Conservation (phyloP, 2,888 invertebrate species). For the Alitta virens region DNA sequence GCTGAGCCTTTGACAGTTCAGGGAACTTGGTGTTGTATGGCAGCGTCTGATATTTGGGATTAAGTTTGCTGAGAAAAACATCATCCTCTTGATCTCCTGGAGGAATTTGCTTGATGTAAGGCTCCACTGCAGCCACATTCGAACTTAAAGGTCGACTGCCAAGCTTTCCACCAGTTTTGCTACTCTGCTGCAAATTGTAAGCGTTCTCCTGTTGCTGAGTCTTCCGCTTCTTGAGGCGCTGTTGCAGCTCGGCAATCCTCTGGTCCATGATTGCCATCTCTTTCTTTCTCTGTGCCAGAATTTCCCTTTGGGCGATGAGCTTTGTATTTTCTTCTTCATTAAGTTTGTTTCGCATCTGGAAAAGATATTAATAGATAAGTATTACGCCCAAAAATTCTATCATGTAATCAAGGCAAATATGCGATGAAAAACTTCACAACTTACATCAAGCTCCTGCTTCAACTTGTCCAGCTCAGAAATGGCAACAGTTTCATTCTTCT, state of each 20-base stretch:
- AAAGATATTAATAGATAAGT: conserved; percentile 37
- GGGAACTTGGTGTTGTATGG: conserved; percentile 83
- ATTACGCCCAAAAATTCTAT: background rate
- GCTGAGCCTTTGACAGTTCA: background rate
- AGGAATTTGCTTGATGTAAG: conserved; percentile 27
- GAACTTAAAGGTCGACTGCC: conserved; percentile 16
- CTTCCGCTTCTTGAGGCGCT: conserved; percentile 82
- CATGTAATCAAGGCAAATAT: background rate
- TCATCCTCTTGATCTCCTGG: conserved; percentile 4
- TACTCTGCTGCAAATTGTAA: conserved; percentile 23
- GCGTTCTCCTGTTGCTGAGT: conserved; percentile 69
- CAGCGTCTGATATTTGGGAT: conserved; percentile 87
- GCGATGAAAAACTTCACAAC: conserved; percentile 14
- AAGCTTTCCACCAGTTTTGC: conserved; percentile 23
- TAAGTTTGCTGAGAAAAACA: conserved; percentile 68
- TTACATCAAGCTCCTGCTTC: conserved; percentile 81
- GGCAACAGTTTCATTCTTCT: conserved; percentile 47
- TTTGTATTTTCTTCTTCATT: conserved; percentile 92
- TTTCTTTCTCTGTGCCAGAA: conserved; percentile 82
- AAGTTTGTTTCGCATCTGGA: conserved; percentile 91
- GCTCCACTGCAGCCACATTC: conserved; percentile 57
- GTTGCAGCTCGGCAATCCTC: conserved; percentile 89
- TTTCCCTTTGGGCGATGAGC: conserved; percentile 83
- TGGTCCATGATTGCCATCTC: conserved; percentile 91
- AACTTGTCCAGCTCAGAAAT: conserved; percentile 81